Base-by-base conservation (phyloP, 1,140 invertebrate species). In the Diabrotica undecimpunctata region DNA sequence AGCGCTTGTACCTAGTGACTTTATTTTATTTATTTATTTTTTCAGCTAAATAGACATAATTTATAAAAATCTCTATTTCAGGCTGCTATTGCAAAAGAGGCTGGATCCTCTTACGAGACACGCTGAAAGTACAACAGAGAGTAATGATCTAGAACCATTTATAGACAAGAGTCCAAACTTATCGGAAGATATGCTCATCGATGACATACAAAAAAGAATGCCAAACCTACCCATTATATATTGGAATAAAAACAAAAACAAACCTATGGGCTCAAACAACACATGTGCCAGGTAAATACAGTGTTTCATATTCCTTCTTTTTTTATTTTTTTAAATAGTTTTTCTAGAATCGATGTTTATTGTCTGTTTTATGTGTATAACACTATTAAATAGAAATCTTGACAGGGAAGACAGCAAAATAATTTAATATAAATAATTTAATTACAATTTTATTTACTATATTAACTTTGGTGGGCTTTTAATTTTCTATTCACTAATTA, bases 221-320 rank as follows among this genome's bases (percentile, higher is more conserved):
- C 91, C 92, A 5, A 93, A 90, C 66, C 78, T 94, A 5, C 93
- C 93, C 0, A 86, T 93, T n/a, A 84, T 85, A 53, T 93, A 92
- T 76, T 94, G 92, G 91, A 87, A 87, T 72, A 87, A 87, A 63
- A 87, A 89, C 72, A 90, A 88, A 72, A 90, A 92, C 72, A 85
- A 89, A 80, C 85, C 86, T 65, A 89, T 84, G 74, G 87, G 86
- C 66, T 88, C 88, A 62, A 90, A 90, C 74, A 87, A 87, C 62
- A 88, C 86, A 58, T 94, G 91, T 78, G 89, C 89, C 62, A 70
- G 66, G 69, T 70, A 65, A 52, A 35, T 25, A 25, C 62, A 38
- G 58, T 9, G 11, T 12, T 55, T 14, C 10, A 53, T 35, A 11
- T 51, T 25, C 0, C 7, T 51, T 61, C 9, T 51, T 51, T 61